These are phyloP conservation scores for Amphimallon solstitiale DNA, from an alignment of 2,888 invertebrate species.

Conservation along the genomic window DNA sequence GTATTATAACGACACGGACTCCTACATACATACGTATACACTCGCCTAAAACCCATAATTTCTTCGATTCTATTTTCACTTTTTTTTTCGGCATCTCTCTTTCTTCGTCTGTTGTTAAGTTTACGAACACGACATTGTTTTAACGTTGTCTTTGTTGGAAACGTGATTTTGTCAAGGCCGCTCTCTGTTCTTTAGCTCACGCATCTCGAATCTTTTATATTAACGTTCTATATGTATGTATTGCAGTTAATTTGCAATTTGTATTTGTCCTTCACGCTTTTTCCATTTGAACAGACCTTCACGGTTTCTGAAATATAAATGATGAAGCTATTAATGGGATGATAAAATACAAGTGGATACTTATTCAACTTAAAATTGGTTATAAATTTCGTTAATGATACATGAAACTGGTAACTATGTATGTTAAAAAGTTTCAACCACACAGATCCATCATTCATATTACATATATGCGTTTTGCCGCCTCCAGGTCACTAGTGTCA, in stretches of 20 bases:
- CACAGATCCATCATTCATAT: too few relatives aligned
- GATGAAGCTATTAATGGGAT: background rate
- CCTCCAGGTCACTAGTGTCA: too few relatives aligned
- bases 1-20: background rate
- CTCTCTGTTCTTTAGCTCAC: background rate
- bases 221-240: background rate
- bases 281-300: background rate
- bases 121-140: constrained; percentile 5
- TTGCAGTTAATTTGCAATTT: constrained; percentile 12
- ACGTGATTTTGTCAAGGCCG: constrained; percentile 7
- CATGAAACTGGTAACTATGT: too few relatives aligned
- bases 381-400: too few relatives aligned
- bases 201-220: background rate
- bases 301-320: background rate
- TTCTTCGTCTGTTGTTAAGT: background rate
- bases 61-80: constrained; percentile 17
- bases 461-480: too few relatives aligned
- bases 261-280: constrained; percentile 10
- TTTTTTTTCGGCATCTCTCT: constrained; percentile 17
- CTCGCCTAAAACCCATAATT: constrained; percentile 15
- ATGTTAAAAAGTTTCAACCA: too few relatives aligned
- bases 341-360: too few relatives aligned
- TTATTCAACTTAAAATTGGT: too few relatives aligned
- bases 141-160: background rate
- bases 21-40: background rate